phyloP scores from a whole-genome alignment of 2,797 vertebrate genomes.

The Atherinosoma microstoma region DNA sequence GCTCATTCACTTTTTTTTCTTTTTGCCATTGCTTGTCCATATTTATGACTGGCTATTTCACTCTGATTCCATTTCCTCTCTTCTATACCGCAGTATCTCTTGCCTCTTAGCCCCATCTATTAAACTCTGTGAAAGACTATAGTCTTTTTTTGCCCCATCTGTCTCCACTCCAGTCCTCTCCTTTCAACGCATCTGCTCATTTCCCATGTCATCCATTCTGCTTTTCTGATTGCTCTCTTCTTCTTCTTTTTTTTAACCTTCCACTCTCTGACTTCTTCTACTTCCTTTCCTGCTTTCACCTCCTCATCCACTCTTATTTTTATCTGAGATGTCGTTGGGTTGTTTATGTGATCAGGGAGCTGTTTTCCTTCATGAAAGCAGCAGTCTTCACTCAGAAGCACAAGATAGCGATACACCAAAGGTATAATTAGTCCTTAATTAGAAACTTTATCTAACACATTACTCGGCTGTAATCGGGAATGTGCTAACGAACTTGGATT shows the following conservation, averaged over 20 bases:
- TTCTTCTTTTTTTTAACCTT: slow-evolving; percentile 23
- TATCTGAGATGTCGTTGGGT: slow-evolving; percentile 55
- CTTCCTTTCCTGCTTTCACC: slow-evolving; percentile 19
- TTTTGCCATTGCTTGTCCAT: slow-evolving; percentile 52
- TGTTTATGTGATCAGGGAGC: slow-evolving; percentile 64
- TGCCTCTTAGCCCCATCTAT: slow-evolving; percentile 40
- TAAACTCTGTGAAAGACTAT: slow-evolving; percentile 24
- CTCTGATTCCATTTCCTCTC: slow-evolving; percentile 43
- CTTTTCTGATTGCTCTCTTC: slow-evolving; percentile 25
- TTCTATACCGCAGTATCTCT: slow-evolving; percentile 25
- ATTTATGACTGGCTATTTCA: slow-evolving; percentile 51
- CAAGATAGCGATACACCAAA: slow-evolving; percentile 67
- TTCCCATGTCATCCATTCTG: slow-evolving; percentile 25
- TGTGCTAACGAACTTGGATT: slow-evolving; percentile 66
- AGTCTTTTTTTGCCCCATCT: slow-evolving; percentile 25
- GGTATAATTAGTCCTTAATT: slow-evolving; percentile 81
- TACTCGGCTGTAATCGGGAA: slow-evolving; percentile 59
- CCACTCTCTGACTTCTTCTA: slow-evolving; percentile 49
- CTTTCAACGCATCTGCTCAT: slow-evolving; percentile 26
- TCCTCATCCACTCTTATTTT: slow-evolving; percentile 43
- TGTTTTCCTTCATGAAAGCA: slow-evolving; percentile 63
- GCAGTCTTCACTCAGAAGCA: slow-evolving; percentile 64
- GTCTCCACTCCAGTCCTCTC: slow-evolving; percentile 15
- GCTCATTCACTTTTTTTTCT: slow-evolving; percentile 42
- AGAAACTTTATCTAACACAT: slow-evolving; percentile 78